Percentiles rank a stretch among this genome's conserved stretches.
Evolutionary conservation across 2,888 invertebrate species (phyloP).

Genomic region (Hypsopygia costalis): DNA sequence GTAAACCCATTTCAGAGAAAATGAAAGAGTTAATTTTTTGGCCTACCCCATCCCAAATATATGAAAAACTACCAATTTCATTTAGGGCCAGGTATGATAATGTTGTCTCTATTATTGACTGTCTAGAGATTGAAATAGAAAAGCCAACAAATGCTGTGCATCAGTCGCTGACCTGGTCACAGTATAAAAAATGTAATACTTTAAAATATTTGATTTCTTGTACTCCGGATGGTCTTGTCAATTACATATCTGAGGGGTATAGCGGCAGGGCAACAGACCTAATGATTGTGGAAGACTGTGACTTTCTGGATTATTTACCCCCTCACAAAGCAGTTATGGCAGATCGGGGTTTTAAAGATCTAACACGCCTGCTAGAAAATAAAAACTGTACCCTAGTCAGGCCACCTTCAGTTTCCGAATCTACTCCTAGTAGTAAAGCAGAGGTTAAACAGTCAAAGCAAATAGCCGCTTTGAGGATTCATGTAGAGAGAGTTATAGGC

Average conservation of each 20-base stretch:
- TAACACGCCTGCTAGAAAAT: conserved; percentile 12
- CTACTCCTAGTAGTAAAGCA: no score
- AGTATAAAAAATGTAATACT: conserved; percentile 33
- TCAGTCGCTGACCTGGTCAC: conserved; percentile 32
- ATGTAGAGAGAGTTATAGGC: conserved; percentile 12
- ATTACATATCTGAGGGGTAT: conserved; percentile 36
- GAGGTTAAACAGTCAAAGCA: conserved; percentile 10
- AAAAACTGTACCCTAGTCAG: conserved; percentile 11
- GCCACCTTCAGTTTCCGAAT: no score
- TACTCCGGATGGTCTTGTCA: conserved; percentile 35
- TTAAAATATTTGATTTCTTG: conserved; percentile 32
- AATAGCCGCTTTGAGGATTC: conserved; percentile 13
- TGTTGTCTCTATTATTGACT: conserved; percentile 15
- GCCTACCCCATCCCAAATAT: background rate
- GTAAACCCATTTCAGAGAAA: no score
- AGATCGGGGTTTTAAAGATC: conserved; percentile 21
- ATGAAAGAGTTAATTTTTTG: background rate
- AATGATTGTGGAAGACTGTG: conserved; percentile 17
- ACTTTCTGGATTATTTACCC: conserved; percentile 11
- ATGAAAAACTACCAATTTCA: background rate
- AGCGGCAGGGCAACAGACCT: conserved; percentile 26
- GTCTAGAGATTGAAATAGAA: conserved; percentile 32
- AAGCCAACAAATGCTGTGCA: conserved; percentile 27
- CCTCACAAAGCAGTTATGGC: conserved; percentile 12
- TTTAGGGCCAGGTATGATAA: background rate